Percentiles rank a stretch among this genome's conserved stretches.
These are phyloP conservation scores for Tetrax tetrax DNA, from an alignment of 2,113 vertebrate genomes.

Conservation along the genomic window DNA sequence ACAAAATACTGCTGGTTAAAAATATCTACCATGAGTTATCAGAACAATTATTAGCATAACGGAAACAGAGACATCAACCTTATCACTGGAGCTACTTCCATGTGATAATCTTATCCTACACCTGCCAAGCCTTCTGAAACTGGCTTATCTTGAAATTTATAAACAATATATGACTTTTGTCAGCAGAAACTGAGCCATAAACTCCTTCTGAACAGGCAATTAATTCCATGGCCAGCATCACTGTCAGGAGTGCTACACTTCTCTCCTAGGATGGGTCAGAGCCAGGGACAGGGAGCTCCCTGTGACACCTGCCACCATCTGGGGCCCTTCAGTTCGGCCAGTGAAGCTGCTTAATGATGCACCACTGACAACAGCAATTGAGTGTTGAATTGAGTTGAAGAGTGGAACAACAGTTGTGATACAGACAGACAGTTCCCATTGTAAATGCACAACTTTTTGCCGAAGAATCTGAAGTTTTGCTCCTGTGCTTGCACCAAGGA, in stretches of 20 bases:
- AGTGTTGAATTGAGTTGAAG: not conserved
- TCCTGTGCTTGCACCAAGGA: not conserved
- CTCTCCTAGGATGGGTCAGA: not conserved
- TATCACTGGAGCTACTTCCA: not conserved
- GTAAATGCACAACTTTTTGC: not conserved
- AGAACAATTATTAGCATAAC: not conserved
- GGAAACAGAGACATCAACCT: not conserved
- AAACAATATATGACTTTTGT: not conserved
- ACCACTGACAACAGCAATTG: too few relatives aligned
- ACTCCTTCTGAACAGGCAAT: not conserved
- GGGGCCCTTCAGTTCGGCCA: not conserved
- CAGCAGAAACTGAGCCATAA: not conserved
- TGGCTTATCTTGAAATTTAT: not conserved
- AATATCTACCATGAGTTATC: not conserved
- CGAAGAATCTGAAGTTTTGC: not conserved
- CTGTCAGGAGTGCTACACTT: not conserved
- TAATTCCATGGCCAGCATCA: not conserved
- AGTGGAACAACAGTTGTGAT: not conserved
- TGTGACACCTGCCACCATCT: not conserved
- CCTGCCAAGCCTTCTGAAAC: not conserved
- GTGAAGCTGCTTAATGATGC: not conserved
- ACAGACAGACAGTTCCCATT: not conserved
- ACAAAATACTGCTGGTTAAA: not conserved
- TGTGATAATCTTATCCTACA: not conserved
- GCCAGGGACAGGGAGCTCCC: not conserved